Base-by-base conservation (phyloP, 2,113 vertebrate genomes). In the Dipodomys spectabilis region DNA sequence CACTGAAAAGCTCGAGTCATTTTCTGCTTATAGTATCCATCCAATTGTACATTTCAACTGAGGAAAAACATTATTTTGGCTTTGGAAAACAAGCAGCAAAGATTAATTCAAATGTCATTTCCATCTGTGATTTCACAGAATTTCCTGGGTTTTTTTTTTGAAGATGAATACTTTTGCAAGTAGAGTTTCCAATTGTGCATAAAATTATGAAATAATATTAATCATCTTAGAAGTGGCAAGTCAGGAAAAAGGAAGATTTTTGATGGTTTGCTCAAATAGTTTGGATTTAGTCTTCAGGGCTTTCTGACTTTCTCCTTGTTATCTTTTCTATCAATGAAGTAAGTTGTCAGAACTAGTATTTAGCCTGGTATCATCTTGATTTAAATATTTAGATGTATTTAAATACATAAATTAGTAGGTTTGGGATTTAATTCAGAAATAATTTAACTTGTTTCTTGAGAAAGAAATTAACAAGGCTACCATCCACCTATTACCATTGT, bases 391-490 rank as follows among this genome's bases (percentile, higher is more conserved):
- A 39, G 6, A 39, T 39, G 5, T 44, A 72, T 88, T 90, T 87
- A 93, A 93, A 32, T 84, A 35, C 87, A 69, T 53, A 30, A 82
- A 27, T 69, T 39, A 72, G 53, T 32, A 71, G 39, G 90, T 95
- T 90, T 5, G 25, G 20, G 94, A 91, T 75, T 64, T 95, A 39
- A 73, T 45, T 95, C 71, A 71, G 75, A 89, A 88, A 74, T 92
- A 77, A 39, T 62, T 85, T 78, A 44, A 15, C 73, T 85, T 91
- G 1, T 88, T 91, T 71, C 82, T 86, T 91, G 19, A 92, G 32
- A 89, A 67, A 67, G 57, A 90, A 74, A 69, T 49, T 80, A n/a
- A 25, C 44, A 35, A 39, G 10, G 27, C 73, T 67, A 10, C n/a
- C 80, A 22, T 22, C 82, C 22, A 84, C 23, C 32, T 68, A 35